Conservation (phyloP, 2,888 invertebrate genomes). For the Eupeodes luniger region DNA sequence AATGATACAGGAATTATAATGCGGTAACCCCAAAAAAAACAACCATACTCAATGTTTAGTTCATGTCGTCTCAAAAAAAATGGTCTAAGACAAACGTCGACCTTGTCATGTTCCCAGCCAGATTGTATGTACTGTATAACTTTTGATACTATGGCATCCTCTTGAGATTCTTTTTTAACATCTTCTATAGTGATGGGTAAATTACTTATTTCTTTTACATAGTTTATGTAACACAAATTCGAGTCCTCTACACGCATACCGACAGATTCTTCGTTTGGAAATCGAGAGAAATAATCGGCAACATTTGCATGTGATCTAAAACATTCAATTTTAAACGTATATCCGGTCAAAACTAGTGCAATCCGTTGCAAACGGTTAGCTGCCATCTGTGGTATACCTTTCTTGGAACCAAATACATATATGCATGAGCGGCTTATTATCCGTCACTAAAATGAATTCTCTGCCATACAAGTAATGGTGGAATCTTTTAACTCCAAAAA, state of each 20-base stretch:
- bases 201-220: slow-evolving; percentile 1
- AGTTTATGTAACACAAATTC: slow-evolving; percentile 24
- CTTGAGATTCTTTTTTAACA: slow-evolving; percentile 20
- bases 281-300: background rate
- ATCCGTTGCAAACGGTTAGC: slow-evolving; percentile 35
- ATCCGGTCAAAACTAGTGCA: slow-evolving; percentile 19
- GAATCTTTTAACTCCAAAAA: slow-evolving; percentile 81
- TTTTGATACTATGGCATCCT: background rate
- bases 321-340: too few species aligned
- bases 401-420: slow-evolving; percentile 56
- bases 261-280: slow-evolving; percentile 8
- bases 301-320: too few species aligned
- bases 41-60: slow-evolving; percentile 44
- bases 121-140: slow-evolving; percentile 1
- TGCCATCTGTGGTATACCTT: slow-evolving; percentile 40
- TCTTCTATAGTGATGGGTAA: too few species aligned
- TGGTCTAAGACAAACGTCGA: slow-evolving; percentile 8
- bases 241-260: background rate
- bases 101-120: slow-evolving; percentile 14
- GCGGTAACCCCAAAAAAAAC: slow-evolving; percentile 68
- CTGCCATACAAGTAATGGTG: slow-evolving; percentile 62
- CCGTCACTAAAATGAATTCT: slow-evolving; percentile 52
- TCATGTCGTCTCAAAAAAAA: slow-evolving; percentile 29
- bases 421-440: slow-evolving; percentile 53
- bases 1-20: slow-evolving; percentile 49